Conservation (phyloP, 1,140 invertebrate genomes). For the Notospermus geniculatus region DNA sequence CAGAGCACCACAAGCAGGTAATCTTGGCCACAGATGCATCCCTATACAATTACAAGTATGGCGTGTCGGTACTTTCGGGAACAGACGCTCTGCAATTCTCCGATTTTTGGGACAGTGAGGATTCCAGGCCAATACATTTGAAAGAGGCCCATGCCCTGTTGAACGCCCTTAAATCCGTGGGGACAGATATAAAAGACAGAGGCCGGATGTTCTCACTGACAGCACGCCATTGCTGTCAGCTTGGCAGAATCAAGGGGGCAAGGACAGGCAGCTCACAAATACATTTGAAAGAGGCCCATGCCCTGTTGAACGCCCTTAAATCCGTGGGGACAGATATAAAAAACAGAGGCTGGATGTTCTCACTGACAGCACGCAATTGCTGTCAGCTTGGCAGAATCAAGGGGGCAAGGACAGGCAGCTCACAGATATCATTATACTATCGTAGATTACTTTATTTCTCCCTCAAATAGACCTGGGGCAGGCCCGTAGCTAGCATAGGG, state of each 20-base stretch:
- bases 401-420: not conserved
- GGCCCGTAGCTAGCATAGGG: no score
- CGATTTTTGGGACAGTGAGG: not conserved
- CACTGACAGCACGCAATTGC: not conserved
- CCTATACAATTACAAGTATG: not conserved
- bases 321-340: not conserved
- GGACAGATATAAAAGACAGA: not conserved
- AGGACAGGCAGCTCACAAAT: not conserved
- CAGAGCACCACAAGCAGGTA: not conserved
- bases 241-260: conserved; percentile 2
- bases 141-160: not conserved
- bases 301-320: not conserved
- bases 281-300: conserved; percentile 1
- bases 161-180: not conserved
- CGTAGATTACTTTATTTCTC: no score
- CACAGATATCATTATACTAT: no score
- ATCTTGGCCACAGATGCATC: not conserved
- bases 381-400: not conserved
- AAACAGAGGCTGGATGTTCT: not conserved
- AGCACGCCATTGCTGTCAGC: not conserved
- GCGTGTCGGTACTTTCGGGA: not conserved
- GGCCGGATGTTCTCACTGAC: not conserved
- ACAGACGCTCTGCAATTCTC: not conserved
- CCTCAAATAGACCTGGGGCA: no score
- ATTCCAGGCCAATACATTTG: not conserved